Conservation (phyloP, 2,797 vertebrate species). For the Lindbergichthys nudifrons region DNA sequence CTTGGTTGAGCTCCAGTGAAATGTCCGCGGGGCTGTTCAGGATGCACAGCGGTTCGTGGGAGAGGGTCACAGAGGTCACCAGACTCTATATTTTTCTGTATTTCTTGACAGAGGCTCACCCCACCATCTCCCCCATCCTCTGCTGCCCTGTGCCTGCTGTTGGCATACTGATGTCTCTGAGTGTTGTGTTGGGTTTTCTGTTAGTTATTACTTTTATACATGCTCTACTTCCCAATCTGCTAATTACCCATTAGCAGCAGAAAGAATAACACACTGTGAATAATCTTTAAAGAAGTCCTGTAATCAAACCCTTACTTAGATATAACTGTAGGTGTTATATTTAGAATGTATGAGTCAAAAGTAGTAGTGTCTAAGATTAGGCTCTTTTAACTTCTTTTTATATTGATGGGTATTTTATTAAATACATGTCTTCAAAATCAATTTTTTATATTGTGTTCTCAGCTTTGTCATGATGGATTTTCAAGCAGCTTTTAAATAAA, state of each 20-base stretch:
- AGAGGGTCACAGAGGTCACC: conserved; percentile 3
- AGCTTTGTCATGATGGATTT: too few relatives aligned
- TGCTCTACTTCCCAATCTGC: background rate
- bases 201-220: conserved; percentile 3
- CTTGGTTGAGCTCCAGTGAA: background rate
- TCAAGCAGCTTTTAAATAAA: too few relatives aligned
- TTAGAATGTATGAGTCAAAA: too few relatives aligned
- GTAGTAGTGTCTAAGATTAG: too few relatives aligned
- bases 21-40: background rate
- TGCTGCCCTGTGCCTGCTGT: background rate
- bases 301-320: too few relatives aligned
- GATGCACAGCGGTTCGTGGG: background rate
- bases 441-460: too few relatives aligned
- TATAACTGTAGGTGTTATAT: too few relatives aligned
- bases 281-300: too few relatives aligned
- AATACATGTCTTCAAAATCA: too few relatives aligned
- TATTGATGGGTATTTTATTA: too few relatives aligned
- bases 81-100: background rate
- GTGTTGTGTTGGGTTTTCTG: background rate
- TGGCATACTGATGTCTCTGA: conserved; percentile 17
- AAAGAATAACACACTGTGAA: too few relatives aligned
- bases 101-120: conserved; percentile 21
- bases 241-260: background rate
- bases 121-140: background rate
- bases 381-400: too few relatives aligned